Base-by-base conservation (phyloP, 2,888 invertebrate species). In the Pyrrhia umbra region DNA sequence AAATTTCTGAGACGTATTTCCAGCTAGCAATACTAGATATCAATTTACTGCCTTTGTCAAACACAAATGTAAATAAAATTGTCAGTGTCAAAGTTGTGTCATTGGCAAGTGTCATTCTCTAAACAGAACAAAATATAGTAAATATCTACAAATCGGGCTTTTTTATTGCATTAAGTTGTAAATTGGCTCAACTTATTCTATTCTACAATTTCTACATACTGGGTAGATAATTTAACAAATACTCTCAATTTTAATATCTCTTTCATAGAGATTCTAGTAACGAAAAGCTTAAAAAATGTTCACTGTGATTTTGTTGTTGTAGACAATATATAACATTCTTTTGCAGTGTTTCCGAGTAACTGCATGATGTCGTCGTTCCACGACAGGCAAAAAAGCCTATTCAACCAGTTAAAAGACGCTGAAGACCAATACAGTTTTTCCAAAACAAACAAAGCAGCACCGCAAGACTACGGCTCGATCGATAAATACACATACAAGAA, bases 381-480 rank as follows among this genome's bases (percentile, higher is more conserved):
- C 43, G 92, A 96, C 72, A 96, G 97, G 71, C 97, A 97, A 75
- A 97, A 96, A 85, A 95, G 95, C 77, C 92, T 97, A 5, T 97
- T 97, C 80, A 96, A 96, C 56, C 96, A 96, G 60, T 87, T 98
- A 8, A 96, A 96, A 81, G 94, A 95, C 79, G 96, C 96, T 21
- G 96, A 97, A 81, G 96, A 96, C 57, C 89, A 96, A 83, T 89
- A 68, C 82, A 86, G 85, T 79, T 95, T 86, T 80, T 94, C 83
- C 34, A 93, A 87, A 85, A 84, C 81, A 43, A 91, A 91, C 70
- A 93, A 88, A 13, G 76, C 85, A 40, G 79, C 86, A 59, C 83
- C 87, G 3, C 86, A 86, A 67, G 88, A 91, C 63, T 91, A 85
- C 59, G 88, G 89, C 20, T 86, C 87, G 55, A 87, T 95, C 23